Percentiles rank a stretch among this genome's conserved stretches.
Evolutionary conservation across 2,888 invertebrate species (phyloP).

Genomic region (Epistrophe eligans): DNA sequence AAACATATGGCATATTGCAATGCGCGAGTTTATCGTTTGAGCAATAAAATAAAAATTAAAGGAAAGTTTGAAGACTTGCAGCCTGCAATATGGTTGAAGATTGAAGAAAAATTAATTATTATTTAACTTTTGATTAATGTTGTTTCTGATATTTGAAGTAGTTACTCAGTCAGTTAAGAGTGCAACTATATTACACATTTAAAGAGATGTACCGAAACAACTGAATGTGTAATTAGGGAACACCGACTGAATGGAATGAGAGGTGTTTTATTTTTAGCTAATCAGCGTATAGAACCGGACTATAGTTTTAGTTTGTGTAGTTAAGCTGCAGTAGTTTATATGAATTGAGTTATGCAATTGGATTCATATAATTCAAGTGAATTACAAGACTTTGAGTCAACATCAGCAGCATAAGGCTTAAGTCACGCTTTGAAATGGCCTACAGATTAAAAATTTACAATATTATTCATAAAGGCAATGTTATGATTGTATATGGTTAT

Average conservation of each 20-base stretch:
- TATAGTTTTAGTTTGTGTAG: neutral
- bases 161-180: neutral
- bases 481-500: conserved; percentile 49
- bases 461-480: conserved; percentile 49
- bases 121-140: conserved; percentile 21
- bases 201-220: neutral
- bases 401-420: conserved; percentile 28
- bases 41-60: conserved; percentile 45
- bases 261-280: neutral
- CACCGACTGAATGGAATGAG: neutral
- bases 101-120: conserved; percentile 51
- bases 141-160: conserved; percentile 7
- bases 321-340: conserved; percentile 12
- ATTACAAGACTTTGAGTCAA: conserved; percentile 46
- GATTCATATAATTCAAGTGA: conserved; percentile 34
- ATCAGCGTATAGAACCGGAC: conserved; percentile 25
- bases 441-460: conserved; percentile 65
- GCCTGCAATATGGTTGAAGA: neutral
- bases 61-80: conserved; percentile 26
- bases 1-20: conserved; percentile 1
- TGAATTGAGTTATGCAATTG: conserved; percentile 57
- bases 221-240: neutral
- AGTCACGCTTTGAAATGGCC: conserved; percentile 66
- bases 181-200: conserved; percentile 6
- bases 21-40: conserved; percentile 15